phyloP scores from a whole-genome alignment of 2,113 vertebrate species.

The Rhinichthys klamathensis region DNA sequence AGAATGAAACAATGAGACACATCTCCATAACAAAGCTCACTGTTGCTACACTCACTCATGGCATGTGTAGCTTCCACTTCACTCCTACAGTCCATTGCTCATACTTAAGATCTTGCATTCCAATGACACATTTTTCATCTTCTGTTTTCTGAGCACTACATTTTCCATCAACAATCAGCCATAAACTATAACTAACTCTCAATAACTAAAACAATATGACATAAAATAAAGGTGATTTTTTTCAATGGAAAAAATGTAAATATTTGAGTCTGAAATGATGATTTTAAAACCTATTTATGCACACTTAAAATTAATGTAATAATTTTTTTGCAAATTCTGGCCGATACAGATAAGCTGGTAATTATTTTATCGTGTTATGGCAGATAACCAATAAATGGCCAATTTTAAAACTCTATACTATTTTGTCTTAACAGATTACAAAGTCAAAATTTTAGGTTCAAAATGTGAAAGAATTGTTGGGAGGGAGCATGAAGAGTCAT shows the following conservation, averaged over 20 bases:
- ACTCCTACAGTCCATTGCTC: not conserved
- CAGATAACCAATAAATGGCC: too few species aligned
- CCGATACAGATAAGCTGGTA: too few species aligned
- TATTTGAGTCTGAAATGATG: not conserved
- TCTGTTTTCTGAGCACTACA: not conserved
- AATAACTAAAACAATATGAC: not conserved
- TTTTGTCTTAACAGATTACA: too few species aligned
- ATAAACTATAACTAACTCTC: not conserved
- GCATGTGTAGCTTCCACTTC: constrained; percentile 8
- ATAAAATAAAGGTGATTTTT: not conserved
- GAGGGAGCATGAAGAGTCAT: too few species aligned
- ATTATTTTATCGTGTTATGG: too few species aligned
- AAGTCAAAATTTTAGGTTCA: too few species aligned
- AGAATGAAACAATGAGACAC: constrained; percentile 29
- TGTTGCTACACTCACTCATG: constrained; percentile 11
- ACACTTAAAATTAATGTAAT: too few species aligned
- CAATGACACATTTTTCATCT: not conserved
- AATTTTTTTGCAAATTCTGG: too few species aligned
- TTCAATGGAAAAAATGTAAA: not conserved
- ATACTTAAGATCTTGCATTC: constrained; percentile 3
- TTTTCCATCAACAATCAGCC: not conserved
- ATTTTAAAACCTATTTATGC: too few species aligned
- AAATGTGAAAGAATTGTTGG: too few species aligned
- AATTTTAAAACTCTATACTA: too few species aligned
- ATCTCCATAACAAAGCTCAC: constrained; percentile 46